A percentile compares a stretch with the other conserved stretches of the same genome.
Evolutionary conservation across 1,140 invertebrate genomes (phyloP).

Genomic region (Macrostomum lignano): DNA sequence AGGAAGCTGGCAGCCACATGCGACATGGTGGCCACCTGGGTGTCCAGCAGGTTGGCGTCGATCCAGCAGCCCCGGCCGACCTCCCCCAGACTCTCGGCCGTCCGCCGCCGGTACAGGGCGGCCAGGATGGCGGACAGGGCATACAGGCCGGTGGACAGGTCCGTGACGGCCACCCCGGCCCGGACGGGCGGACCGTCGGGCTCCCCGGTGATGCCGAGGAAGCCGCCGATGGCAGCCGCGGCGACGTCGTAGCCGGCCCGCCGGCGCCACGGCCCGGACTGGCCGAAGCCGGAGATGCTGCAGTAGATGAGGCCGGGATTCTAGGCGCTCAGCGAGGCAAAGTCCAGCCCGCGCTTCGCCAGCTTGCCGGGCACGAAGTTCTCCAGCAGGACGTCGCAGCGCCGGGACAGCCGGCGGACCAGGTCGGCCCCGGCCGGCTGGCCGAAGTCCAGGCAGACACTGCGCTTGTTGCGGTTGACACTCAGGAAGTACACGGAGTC

Average conservation of each 20-base stretch:
- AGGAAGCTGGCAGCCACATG: constrained; percentile 68
- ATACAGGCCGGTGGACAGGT: constrained; percentile 65
- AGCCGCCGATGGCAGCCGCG: constrained; percentile 58
- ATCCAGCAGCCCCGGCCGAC: constrained; percentile 86
- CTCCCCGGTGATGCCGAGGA: constrained; percentile 60
- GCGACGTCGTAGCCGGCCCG: constrained; percentile 80
- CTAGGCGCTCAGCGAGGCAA: constrained; percentile 38
- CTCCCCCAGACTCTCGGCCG: too few species aligned
- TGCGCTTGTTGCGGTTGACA: constrained; percentile 60
- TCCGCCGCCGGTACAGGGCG: constrained; percentile 45
- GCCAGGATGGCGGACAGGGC: constrained; percentile 79
- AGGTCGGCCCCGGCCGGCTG: neutral
- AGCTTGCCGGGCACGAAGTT: constrained; percentile 77
- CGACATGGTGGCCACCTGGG: constrained; percentile 55
- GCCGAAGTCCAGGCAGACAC: neutral
- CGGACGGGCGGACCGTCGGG: constrained; percentile 54
- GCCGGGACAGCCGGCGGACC: neutral
- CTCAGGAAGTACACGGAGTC: constrained; percentile 57
- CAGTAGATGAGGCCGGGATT: constrained; percentile 51
- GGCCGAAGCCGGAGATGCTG: constrained; percentile 52
- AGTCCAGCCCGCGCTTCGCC: constrained; percentile 44
- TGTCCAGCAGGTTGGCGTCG: constrained; percentile 66
- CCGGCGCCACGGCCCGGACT: constrained; percentile 48
- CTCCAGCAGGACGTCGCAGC: constrained; percentile 59
- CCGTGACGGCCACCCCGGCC: constrained; percentile 65